phyloP scores from a whole-genome alignment of 2,113 vertebrate species.

The Odocoileus virginianus region DNA sequence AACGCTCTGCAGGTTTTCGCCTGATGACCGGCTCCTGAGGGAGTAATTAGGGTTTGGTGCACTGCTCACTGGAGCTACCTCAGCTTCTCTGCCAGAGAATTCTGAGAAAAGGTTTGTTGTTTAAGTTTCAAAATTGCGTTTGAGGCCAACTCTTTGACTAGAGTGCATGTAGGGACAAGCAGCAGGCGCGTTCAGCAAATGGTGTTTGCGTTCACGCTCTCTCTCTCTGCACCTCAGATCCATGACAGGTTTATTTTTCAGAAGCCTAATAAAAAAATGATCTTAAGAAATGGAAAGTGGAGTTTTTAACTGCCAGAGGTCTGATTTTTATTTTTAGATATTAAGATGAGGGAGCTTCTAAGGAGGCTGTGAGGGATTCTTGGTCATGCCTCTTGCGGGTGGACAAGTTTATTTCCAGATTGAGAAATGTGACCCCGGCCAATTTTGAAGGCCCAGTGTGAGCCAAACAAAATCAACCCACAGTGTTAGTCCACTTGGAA shows the following conservation, averaged over 20 bases:
- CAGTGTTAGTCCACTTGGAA: background rate
- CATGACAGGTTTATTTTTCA: conserved; percentile 20
- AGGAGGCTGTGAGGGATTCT: background rate
- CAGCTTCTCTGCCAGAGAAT: conserved; percentile 58
- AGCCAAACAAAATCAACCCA: background rate
- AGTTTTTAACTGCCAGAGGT: background rate
- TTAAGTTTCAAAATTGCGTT: conserved; percentile 45
- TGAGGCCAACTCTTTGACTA: conserved; percentile 33
- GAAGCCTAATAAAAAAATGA: conserved; percentile 20
- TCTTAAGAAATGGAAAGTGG: conserved; percentile 30
- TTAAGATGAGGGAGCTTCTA: background rate
- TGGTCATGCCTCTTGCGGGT: background rate
- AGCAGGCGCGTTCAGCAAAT: background rate
- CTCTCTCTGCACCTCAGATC: background rate
- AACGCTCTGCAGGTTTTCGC: conserved; percentile 37
- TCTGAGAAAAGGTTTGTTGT: conserved; percentile 66
- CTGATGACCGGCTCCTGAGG: conserved; percentile 43
- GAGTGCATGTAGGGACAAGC: conserved; percentile 54
- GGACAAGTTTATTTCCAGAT: background rate
- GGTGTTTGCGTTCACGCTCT: conserved; percentile 2
- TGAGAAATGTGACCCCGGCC: background rate
- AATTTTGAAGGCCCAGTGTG: background rate
- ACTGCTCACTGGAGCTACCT: conserved; percentile 52
- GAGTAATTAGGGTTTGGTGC: conserved; percentile 73
- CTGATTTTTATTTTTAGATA: conserved; percentile 9